Evolutionary conservation across 2,113 vertebrate species (phyloP).

Genomic region (Galemys pyrenaicus): DNA sequence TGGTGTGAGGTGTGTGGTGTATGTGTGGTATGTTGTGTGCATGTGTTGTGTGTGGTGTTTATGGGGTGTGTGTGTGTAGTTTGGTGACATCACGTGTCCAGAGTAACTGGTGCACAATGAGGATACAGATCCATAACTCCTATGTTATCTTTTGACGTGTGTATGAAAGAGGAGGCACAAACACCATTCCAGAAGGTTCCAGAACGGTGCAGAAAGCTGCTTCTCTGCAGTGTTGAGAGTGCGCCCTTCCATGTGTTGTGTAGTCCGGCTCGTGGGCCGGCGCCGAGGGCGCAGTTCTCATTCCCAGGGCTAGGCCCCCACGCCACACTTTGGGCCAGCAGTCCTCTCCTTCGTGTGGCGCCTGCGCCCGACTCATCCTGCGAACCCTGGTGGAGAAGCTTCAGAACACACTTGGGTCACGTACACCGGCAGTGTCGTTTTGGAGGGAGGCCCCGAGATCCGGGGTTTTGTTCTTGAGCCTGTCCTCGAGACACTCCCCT

Average conservation of each 20-base stretch:
- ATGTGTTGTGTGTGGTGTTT: too few relatives aligned
- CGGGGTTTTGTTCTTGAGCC: too few relatives aligned
- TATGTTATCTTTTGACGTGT: background rate
- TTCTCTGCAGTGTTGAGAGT: background rate
- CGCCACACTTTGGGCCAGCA: rapidly evolving
- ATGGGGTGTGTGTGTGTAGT: background rate
- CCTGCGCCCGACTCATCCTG: too few relatives aligned
- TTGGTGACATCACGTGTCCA: background rate
- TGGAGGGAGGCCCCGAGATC: too few relatives aligned
- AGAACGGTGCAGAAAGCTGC: too few relatives aligned
- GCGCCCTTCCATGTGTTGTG: too few relatives aligned
- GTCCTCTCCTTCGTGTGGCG: background rate
- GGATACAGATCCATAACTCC: too few relatives aligned
- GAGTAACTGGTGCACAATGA: background rate
- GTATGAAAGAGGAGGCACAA: background rate
- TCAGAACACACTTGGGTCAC: background rate
- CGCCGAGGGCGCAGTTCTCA: background rate
- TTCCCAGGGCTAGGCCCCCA: background rate
- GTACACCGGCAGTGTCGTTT: background rate
- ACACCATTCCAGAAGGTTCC: background rate
- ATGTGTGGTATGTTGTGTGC: too few relatives aligned
- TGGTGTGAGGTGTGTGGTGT: too few relatives aligned
- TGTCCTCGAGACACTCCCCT: too few relatives aligned
- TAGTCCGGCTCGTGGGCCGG: background rate
- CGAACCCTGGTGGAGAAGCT: background rate